These are phyloP conservation scores for Darevskia mixta DNA, from an alignment of 2,797 vertebrate genomes.

Conservation along the genomic window DNA sequence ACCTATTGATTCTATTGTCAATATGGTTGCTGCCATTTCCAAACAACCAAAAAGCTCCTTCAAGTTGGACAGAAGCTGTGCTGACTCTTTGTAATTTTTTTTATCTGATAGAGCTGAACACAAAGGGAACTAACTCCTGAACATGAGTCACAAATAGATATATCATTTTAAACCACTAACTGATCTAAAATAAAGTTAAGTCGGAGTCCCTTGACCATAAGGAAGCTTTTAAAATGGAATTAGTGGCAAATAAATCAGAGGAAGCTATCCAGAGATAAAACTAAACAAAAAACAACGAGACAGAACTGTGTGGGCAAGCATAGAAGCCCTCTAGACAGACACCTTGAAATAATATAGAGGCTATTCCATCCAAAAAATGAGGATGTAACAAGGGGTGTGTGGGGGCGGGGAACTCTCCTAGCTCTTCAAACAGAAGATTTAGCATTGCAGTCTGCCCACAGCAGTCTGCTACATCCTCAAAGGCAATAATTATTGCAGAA, in stretches of 20 bases:
- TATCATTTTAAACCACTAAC: not conserved
- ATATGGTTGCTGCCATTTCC: not conserved
- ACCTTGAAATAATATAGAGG: not conserved
- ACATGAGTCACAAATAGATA: slow-evolving; percentile 6
- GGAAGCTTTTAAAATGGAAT: slow-evolving; percentile 22
- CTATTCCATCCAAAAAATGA: slow-evolving; percentile 42
- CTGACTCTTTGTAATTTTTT: not conserved
- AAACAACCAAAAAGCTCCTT: not conserved
- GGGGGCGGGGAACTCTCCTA: slow-evolving; percentile 1
- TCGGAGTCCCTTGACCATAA: slow-evolving; percentile 22
- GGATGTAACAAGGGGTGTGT: not conserved
- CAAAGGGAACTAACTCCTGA: slow-evolving; percentile 9
- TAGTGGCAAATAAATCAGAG: slow-evolving; percentile 17
- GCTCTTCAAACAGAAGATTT: slow-evolving; percentile 48
- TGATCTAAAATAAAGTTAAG: not conserved
- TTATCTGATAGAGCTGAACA: not conserved
- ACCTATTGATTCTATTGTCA: not conserved
- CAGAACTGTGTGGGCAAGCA: not conserved
- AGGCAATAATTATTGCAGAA: slow-evolving; percentile 78
- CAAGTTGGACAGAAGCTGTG: not conserved
- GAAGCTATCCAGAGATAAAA: not conserved
- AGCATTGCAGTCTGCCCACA: slow-evolving; percentile 56
- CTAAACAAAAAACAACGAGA: not conserved
- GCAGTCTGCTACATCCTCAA: slow-evolving; percentile 70
- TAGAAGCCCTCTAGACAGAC: not conserved